Conservation (phyloP, 2,888 invertebrate genomes). For the Brassicogethes aeneus region DNA sequence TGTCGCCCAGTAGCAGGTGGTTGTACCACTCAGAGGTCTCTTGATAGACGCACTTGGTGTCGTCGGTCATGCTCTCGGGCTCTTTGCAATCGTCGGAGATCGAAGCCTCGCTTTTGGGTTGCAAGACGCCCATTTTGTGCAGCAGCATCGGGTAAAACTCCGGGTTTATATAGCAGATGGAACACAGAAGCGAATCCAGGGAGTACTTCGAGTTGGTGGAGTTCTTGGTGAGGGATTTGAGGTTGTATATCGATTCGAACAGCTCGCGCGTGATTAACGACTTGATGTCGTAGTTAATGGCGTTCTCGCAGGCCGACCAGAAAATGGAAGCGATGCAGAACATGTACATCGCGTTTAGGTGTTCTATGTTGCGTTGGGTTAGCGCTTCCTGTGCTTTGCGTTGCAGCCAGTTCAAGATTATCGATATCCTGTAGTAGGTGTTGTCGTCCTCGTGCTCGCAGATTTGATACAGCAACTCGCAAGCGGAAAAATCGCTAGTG, state of each 20-base stretch:
- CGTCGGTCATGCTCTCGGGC: constrained; percentile 57
- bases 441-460: constrained; percentile 53
- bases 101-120: constrained; percentile 46
- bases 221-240: constrained; percentile 63
- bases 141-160: constrained; percentile 66
- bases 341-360: constrained; percentile 48
- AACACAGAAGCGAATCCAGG: constrained; percentile 78
- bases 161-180: constrained; percentile 76
- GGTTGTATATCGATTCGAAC: constrained; percentile 68
- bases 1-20: constrained; percentile 47
- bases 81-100: constrained; percentile 52
- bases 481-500: constrained; percentile 52
- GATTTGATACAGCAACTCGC: constrained; percentile 72
- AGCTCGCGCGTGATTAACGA: constrained; percentile 63
- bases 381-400: constrained; percentile 47
- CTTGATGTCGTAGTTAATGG: constrained; percentile 54
- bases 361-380: constrained; percentile 30
- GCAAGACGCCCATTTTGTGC: constrained; percentile 59
- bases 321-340: constrained; percentile 77
- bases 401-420: constrained; percentile 67
- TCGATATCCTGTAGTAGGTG: constrained; percentile 52
- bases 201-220: constrained; percentile 70
- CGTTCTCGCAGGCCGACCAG: constrained; percentile 61
- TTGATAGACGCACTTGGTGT: constrained; percentile 50
- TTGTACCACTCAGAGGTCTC: constrained; percentile 49